Percentiles rank a stretch among this genome's conserved stretches.
phyloP scores from a whole-genome alignment of 2,797 vertebrate species.

The Eidolon dupreanum region DNA sequence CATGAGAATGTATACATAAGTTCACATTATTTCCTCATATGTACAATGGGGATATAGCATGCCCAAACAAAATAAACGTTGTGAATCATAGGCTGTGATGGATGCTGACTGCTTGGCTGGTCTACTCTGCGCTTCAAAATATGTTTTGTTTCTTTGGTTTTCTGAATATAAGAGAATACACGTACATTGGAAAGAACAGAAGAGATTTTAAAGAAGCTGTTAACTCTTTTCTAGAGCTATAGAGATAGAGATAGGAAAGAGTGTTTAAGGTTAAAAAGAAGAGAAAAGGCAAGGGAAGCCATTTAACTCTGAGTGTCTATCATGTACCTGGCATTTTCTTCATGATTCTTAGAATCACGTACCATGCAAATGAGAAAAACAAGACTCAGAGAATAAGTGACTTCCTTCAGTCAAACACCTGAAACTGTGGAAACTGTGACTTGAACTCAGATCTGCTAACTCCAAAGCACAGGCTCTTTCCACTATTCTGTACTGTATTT shows the following conservation, averaged over 20 bases:
- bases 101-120: neutral
- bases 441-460: neutral
- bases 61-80: neutral
- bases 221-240: neutral
- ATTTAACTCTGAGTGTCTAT: slow-evolving; percentile 7
- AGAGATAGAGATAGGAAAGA: neutral
- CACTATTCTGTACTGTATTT: neutral
- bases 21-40: neutral
- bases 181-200: neutral
- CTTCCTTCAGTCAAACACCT: neutral
- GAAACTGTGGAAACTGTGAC: neutral
- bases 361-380: slow-evolving; percentile 14
- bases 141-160: slow-evolving; percentile 50
- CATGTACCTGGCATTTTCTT: neutral
- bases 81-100: neutral
- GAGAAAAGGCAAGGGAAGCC: neutral
- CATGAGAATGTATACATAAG: neutral
- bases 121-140: neutral
- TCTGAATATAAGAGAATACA: slow-evolving; percentile 24
- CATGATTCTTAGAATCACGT: neutral
- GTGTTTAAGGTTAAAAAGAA: neutral
- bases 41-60: neutral
- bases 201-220: neutral
- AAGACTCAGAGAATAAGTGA: slow-evolving; percentile 11
- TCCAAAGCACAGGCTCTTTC: neutral